These are phyloP conservation scores for Saimiri boliviensis DNA, from an alignment of 2,113 vertebrate genomes.

Conservation along the genomic window DNA sequence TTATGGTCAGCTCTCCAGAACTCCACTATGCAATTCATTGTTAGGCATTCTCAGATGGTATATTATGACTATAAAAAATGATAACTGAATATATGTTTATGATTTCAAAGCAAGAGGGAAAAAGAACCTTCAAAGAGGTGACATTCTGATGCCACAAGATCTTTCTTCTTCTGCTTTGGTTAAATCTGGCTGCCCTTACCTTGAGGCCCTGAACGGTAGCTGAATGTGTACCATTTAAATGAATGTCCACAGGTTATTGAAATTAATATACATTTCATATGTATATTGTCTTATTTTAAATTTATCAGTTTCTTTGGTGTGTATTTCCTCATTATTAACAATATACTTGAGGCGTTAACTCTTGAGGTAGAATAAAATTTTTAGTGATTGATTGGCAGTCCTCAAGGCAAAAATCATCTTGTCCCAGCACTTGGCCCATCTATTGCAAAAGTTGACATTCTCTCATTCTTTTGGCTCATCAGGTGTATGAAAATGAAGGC, in stretches of 20 bases:
- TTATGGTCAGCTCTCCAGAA: background rate
- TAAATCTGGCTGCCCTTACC: background rate
- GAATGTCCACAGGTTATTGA: background rate
- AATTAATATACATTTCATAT: background rate
- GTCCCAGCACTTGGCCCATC: background rate
- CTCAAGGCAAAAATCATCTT: slow-evolving; percentile 8
- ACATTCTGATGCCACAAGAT: background rate
- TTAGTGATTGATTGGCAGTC: background rate
- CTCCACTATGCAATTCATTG: background rate
- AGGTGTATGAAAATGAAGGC: slow-evolving; percentile 52
- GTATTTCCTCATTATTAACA: background rate
- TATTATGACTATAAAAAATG: background rate
- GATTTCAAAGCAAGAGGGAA: background rate
- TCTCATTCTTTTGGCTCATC: background rate
- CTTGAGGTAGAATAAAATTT: background rate
- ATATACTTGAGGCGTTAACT: background rate
- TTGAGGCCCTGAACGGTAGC: background rate
- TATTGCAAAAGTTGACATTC: background rate
- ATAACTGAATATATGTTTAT: background rate
- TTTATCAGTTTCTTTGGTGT: background rate
- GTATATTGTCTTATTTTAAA: background rate
- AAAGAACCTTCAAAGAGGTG: background rate
- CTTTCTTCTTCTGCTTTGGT: background rate
- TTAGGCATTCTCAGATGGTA: background rate
- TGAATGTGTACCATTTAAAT: background rate